phyloP scores from a whole-genome alignment of 2,888 invertebrate genomes.

The Agrochola lychnidis region DNA sequence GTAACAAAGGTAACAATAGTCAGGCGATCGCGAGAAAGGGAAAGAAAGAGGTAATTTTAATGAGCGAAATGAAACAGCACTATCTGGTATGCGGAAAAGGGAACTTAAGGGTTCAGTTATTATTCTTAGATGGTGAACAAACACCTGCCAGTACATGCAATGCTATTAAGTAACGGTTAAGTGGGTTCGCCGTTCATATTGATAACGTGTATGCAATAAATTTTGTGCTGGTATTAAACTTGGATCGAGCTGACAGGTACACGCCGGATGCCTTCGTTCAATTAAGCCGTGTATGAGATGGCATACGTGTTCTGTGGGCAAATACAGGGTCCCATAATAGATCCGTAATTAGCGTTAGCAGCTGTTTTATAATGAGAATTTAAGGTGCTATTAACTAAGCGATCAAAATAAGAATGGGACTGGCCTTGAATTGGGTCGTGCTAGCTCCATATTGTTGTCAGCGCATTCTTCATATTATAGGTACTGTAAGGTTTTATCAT shows the following conservation, averaged over 20 bases:
- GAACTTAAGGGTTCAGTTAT: constrained; percentile 54
- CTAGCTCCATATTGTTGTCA: neutral
- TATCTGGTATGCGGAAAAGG: constrained; percentile 60
- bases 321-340: constrained; percentile 29
- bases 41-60: constrained; percentile 32
- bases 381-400: neutral
- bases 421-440: neutral
- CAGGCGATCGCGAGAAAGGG: constrained; percentile 56
- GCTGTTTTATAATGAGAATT: constrained; percentile 7
- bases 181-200: constrained; percentile 45
- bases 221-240: constrained; percentile 45
- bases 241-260: constrained; percentile 50
- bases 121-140: constrained; percentile 53
- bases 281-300: constrained; percentile 35
- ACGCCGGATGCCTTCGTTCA: constrained; percentile 55
- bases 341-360: constrained; percentile 25
- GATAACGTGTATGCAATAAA: constrained; percentile 58
- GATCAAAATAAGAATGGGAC: constrained; percentile 8
- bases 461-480: too few species aligned
- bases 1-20: constrained; percentile 61
- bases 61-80: constrained; percentile 44
- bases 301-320: constrained; percentile 42
- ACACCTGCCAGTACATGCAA: constrained; percentile 64
- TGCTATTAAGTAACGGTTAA: constrained; percentile 59
- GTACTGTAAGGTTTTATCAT: too few species aligned